Evolutionary conservation across 2,888 invertebrate genomes (phyloP).

Genomic region (Uropetala carovei): DNA sequence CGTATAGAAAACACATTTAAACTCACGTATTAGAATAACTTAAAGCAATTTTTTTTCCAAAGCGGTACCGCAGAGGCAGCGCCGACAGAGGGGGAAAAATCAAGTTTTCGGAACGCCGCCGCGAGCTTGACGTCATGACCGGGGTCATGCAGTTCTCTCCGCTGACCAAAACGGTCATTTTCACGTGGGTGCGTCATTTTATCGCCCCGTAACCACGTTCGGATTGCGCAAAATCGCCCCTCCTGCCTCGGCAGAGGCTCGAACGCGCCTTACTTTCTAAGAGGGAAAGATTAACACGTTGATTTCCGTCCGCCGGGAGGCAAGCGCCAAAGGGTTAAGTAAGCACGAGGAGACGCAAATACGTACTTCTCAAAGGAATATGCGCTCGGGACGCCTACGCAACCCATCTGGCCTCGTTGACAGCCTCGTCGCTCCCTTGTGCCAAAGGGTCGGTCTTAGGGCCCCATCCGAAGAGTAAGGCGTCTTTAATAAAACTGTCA

Average conservation of each 20-base stretch:
- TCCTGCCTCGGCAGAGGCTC: not conserved
- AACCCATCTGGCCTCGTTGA: not conserved
- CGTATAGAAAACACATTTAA: too few relatives aligned
- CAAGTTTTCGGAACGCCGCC: too few relatives aligned
- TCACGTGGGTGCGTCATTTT: conserved; percentile 11
- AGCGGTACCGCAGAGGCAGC: too few relatives aligned
- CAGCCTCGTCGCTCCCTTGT: not conserved
- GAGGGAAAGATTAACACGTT: conserved; percentile 1
- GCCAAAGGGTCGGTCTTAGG: too few relatives aligned
- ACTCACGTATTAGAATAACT: too few relatives aligned
- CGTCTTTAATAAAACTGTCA: too few relatives aligned
- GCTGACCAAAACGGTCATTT: conserved; percentile 14
- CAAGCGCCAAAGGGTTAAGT: conserved; percentile 29
- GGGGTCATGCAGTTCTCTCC: not conserved
- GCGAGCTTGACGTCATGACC: not conserved
- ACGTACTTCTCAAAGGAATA: conserved; percentile 16
- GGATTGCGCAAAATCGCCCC: conserved; percentile 8
- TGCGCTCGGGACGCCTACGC: not conserved
- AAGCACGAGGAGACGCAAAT: conserved; percentile 23
- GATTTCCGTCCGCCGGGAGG: not conserved
- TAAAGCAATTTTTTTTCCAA: too few relatives aligned
- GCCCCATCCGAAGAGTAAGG: too few relatives aligned
- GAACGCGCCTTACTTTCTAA: conserved; percentile 7
- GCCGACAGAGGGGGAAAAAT: too few relatives aligned
- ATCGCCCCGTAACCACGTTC: not conserved